These are phyloP conservation scores for Pristionchus mayeri DNA, from an alignment of 2,888 invertebrate species.

Conservation along the genomic window DNA sequence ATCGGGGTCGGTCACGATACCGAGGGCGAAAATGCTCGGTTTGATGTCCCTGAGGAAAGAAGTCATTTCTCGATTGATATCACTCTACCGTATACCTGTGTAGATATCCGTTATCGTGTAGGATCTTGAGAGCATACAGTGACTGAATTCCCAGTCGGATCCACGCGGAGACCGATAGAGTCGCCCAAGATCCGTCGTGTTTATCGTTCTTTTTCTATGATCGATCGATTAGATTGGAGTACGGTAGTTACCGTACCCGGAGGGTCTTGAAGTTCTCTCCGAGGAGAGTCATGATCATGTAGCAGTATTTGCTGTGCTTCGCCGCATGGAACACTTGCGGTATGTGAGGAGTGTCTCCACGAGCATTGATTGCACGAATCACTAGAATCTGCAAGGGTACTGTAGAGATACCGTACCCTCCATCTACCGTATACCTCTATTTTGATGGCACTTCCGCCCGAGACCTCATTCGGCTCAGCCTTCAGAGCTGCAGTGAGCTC, in stretches of 20 bases:
- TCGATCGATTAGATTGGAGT: not conserved
- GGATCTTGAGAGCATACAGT: constrained; percentile 59
- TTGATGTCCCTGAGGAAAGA: constrained; percentile 58
- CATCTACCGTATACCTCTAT: constrained; percentile 58
- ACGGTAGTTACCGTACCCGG: constrained; percentile 19
- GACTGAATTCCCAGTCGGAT: constrained; percentile 64
- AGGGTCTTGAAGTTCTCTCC: constrained; percentile 62
- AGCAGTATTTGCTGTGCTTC: constrained; percentile 61
- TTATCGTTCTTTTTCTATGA: constrained; percentile 64
- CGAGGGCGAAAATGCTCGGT: constrained; percentile 53
- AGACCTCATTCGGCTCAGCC: constrained; percentile 69
- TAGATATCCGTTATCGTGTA: constrained; percentile 63
- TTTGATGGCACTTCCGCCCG: constrained; percentile 71
- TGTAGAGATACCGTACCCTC: not conserved
- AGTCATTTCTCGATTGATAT: too few species aligned
- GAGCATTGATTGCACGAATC: constrained; percentile 58
- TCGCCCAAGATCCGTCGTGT: constrained; percentile 49
- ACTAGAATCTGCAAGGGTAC: constrained; percentile 55
- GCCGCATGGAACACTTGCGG: constrained; percentile 64
- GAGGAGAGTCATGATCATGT: constrained; percentile 71
- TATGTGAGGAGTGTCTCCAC: constrained; percentile 63
- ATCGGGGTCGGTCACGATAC: constrained; percentile 59
- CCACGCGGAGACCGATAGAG: constrained; percentile 55
- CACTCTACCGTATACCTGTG: constrained; percentile 51
- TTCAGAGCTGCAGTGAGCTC: constrained; percentile 64